These are phyloP conservation scores for Rhincodon typus DNA, from an alignment of 2,797 vertebrate species.

Conservation along the genomic window DNA sequence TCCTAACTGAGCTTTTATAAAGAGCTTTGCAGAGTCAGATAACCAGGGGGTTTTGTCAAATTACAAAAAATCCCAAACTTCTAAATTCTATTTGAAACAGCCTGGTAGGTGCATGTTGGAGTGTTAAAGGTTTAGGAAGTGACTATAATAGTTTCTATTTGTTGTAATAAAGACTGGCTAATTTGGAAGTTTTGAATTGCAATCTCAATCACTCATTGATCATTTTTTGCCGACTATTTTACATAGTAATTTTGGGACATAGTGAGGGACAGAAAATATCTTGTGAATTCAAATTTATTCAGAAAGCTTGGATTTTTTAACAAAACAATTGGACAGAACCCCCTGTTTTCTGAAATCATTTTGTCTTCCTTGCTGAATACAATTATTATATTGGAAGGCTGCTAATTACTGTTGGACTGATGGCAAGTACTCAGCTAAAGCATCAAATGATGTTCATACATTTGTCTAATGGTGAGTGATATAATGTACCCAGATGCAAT, in stretches of 20 bases:
- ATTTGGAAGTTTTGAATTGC: neutral
- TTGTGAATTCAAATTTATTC: conserved; percentile 24
- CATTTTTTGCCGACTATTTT: neutral
- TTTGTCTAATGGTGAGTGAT: conserved; percentile 33
- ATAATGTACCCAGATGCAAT: conserved; percentile 37
- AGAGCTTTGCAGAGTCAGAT: conserved; percentile 73
- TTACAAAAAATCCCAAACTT: conserved; percentile 29
- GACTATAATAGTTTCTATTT: neutral
- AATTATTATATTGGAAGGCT: conserved; percentile 32
- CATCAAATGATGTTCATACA: conserved; percentile 25
- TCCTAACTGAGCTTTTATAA: conserved; percentile 70
- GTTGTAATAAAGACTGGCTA: neutral
- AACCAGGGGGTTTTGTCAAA: conserved; percentile 39
- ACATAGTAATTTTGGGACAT: neutral
- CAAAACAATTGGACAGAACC: conserved; percentile 16
- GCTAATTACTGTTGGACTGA: conserved; percentile 28
- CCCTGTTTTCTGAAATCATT: conserved; percentile 32
- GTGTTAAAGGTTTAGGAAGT: neutral
- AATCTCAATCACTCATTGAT: neutral
- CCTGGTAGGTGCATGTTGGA: too few species aligned
- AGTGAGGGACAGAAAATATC: neutral
- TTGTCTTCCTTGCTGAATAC: conserved; percentile 35
- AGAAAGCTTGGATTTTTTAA: conserved; percentile 11
- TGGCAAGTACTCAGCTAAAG: neutral
- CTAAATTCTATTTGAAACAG: neutral